Evolutionary conservation across 2,888 invertebrate species (phyloP).

Genomic region (Microchrysa polita): DNA sequence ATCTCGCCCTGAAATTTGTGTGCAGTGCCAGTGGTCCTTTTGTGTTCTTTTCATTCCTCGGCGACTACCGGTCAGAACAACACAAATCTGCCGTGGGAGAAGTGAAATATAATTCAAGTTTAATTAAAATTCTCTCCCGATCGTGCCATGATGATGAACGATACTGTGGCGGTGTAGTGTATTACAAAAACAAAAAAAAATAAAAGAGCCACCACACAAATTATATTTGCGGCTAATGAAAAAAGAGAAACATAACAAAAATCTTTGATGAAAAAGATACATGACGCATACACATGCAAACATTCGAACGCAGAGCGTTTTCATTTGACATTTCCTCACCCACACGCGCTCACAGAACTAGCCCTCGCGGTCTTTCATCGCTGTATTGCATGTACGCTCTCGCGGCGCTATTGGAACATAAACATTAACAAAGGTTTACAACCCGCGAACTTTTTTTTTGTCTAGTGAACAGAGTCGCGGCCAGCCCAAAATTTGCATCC

Average conservation of each 20-base stretch:
- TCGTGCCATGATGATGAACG: constrained; percentile 22
- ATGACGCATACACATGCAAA: constrained; percentile 27
- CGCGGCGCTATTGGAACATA: constrained; percentile 45
- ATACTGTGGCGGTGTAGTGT: neutral
- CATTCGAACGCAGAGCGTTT: neutral
- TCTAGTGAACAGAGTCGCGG: neutral
- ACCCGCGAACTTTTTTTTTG: constrained; percentile 26
- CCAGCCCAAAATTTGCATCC: neutral
- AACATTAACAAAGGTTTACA: constrained; percentile 49
- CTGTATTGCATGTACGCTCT: neutral
- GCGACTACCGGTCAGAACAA: neutral
- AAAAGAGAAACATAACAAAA: constrained; percentile 24
- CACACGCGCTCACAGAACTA: constrained; percentile 13
- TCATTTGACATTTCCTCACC: constrained; percentile 39
- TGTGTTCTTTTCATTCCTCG: too few relatives aligned
- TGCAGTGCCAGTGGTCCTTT: constrained; percentile 3
- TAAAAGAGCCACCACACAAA: constrained; percentile 17
- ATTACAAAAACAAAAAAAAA: too few relatives aligned
- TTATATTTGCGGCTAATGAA: constrained; percentile 31
- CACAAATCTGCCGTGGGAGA: neutral
- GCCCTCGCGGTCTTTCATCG: constrained; percentile 22
- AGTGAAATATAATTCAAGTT: constrained; percentile 15
- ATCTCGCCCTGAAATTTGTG: neutral
- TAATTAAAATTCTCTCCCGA: constrained; percentile 37
- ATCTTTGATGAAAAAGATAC: constrained; percentile 19